A percentile compares a stretch with the other conserved stretches of the same genome.
These are phyloP conservation scores for Metopia argyrocephala DNA, from an alignment of 2,888 invertebrate genomes.

Conservation along the genomic window DNA sequence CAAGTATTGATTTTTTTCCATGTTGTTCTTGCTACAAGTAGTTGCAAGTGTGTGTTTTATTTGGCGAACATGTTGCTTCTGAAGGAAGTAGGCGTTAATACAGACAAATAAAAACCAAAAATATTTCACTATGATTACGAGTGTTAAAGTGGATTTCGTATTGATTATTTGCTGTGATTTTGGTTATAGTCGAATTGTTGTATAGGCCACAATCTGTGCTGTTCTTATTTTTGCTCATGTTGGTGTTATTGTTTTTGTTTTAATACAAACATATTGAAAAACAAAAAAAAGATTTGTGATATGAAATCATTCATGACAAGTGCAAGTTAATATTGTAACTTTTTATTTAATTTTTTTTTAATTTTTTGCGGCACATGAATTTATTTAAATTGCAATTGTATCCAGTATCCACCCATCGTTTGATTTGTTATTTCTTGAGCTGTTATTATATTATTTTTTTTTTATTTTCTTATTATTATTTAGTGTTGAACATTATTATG, in stretches of 20 bases:
- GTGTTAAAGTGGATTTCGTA: background rate
- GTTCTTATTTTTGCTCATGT: background rate
- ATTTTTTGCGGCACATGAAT: background rate
- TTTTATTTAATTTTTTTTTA: background rate
- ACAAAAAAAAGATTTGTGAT: background rate
- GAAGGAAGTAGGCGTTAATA: conserved; percentile 60
- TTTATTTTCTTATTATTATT: background rate
- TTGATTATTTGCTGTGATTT: conserved; percentile 7
- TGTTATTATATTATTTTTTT: background rate
- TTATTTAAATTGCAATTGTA: background rate
- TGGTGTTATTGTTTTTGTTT: no score
- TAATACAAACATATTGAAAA: conserved; percentile 30
- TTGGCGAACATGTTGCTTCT: conserved; percentile 17
- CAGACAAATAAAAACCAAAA: conserved; percentile 31
- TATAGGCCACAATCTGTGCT: background rate
- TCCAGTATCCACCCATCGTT: conserved; percentile 14
- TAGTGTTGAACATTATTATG: conserved; percentile 19
- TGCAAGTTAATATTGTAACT: conserved; percentile 46
- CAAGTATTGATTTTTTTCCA: conserved; percentile 3
- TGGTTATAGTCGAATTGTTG: conserved; percentile 4
- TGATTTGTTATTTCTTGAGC: conserved; percentile 1
- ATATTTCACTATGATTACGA: background rate
- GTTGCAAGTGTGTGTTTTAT: background rate
- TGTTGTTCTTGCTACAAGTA: background rate
- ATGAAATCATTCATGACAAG: conserved; percentile 49